These are phyloP conservation scores for Drosophila bifasciata DNA, from an alignment of 1,140 invertebrate species.

Conservation along the genomic window DNA sequence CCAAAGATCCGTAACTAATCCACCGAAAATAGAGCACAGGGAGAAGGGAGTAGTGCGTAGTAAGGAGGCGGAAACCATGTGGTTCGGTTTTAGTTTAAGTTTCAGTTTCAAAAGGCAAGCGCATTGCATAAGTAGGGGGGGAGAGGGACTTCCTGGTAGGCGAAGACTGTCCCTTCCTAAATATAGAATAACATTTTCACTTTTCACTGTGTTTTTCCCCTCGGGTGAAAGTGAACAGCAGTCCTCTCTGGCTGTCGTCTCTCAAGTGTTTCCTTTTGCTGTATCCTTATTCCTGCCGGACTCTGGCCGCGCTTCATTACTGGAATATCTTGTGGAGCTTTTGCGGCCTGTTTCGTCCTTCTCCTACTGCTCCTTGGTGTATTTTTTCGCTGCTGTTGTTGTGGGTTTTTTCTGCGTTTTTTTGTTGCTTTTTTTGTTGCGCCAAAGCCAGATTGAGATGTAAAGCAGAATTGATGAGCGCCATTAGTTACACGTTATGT, in stretches of 20 bases:
- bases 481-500: constrained; percentile 85
- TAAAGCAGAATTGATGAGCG: constrained; percentile 84
- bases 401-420: constrained; percentile 18
- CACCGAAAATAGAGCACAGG: constrained; percentile 29
- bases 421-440: constrained; percentile 49
- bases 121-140: constrained; percentile 57
- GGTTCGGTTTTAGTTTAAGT: constrained; percentile 12
- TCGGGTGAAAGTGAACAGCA: constrained; percentile 53
- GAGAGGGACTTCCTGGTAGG: constrained; percentile 2
- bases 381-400: constrained; percentile 6
- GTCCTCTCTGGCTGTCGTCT: background rate
- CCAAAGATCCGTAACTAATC: constrained; percentile 70
- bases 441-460: constrained; percentile 84
- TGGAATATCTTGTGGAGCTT: constrained; percentile 47
- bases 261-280: constrained; percentile 34
- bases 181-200: constrained; percentile 41
- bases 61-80: constrained; percentile 21
- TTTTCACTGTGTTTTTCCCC: constrained; percentile 25
- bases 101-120: constrained; percentile 19
- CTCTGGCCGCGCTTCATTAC: constrained; percentile 50
- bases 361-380: background rate
- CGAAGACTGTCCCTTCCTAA: constrained; percentile 37
- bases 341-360: constrained; percentile 14
- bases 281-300: constrained; percentile 26
- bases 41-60: background rate